Evolutionary conservation across 30 jellyfish, hydroid and myxozoan species (phyloP).

Genomic region (Sanderia malayensis): DNA sequence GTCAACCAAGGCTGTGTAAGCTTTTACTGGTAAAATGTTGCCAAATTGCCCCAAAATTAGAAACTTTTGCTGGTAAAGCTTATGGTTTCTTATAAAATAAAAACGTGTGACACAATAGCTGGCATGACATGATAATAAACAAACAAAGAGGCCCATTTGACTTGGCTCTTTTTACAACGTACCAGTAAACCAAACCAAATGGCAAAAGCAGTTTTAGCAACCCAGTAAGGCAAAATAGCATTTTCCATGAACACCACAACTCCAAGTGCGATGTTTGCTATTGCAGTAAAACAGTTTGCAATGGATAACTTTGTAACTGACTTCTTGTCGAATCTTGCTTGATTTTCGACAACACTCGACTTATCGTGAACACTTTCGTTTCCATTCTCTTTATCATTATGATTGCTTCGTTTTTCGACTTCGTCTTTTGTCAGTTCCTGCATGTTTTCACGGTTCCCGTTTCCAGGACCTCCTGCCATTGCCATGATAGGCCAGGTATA

Average conservation of each 20-base stretch:
- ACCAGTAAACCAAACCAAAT: conserved; percentile 5
- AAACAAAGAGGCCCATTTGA: too few species aligned
- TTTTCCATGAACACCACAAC: background rate
- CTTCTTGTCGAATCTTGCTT: background rate
- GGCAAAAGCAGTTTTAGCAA: conserved; percentile 7
- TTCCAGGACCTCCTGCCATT: background rate
- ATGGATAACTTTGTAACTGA: background rate
- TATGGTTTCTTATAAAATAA: too few species aligned
- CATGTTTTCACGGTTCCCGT: background rate
- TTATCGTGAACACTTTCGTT: background rate
- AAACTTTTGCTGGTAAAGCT: too few species aligned
- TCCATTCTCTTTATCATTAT: background rate
- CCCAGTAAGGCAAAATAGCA: conserved; percentile 2
- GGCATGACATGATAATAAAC: too few species aligned
- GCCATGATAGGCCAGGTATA: too few species aligned
- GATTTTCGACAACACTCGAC: background rate
- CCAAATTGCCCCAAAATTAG: too few species aligned
- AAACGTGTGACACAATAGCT: too few species aligned
- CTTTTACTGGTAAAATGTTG: too few species aligned
- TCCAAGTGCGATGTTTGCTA: background rate
- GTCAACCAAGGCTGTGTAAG: too few species aligned
- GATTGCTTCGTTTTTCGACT: background rate
- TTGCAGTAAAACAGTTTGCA: background rate
- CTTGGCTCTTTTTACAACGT: too few species aligned
- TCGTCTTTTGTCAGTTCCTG: too few species aligned